These are phyloP conservation scores for Diarsia mendica DNA, from an alignment of 2,888 invertebrate genomes.

Conservation along the genomic window DNA sequence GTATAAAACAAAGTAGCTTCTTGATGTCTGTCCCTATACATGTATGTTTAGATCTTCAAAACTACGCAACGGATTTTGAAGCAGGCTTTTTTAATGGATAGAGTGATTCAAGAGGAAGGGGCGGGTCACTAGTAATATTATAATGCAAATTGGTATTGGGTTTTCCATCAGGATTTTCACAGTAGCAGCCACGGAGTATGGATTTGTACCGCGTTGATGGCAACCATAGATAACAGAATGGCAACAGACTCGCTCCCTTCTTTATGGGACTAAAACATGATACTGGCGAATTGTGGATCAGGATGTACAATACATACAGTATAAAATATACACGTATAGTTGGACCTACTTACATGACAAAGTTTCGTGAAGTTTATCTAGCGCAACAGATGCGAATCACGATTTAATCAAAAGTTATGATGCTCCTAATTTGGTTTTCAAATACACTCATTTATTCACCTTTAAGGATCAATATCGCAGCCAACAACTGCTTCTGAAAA, in stretches of 20 bases:
- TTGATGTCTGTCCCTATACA: no score
- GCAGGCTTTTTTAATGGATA: no score
- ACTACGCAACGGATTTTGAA: no score
- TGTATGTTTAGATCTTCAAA: no score
- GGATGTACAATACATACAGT: neutral
- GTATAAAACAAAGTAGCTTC: no score
- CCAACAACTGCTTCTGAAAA: neutral
- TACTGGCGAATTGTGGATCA: neutral
- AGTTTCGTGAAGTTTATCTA: neutral
- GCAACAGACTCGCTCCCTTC: neutral
- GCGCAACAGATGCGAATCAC: neutral
- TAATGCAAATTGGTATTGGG: neutral
- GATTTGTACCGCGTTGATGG: neutral
- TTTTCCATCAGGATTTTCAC: neutral
- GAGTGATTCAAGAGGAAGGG: no score
- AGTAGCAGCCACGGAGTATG: neutral
- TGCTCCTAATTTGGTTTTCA: neutral
- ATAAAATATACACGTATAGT: neutral
- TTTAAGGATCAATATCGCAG: slow-evolving; percentile 1
- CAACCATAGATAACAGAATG: no score
- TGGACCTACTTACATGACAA: neutral
- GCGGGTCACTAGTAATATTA: neutral
- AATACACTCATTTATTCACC: neutral
- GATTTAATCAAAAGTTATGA: neutral
- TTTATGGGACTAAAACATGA: neutral